A percentile compares a stretch with the other conserved stretches of the same genome.
Evolutionary conservation across 1,140 invertebrate genomes (phyloP).

Genomic region (Calephelis nemesis): DNA sequence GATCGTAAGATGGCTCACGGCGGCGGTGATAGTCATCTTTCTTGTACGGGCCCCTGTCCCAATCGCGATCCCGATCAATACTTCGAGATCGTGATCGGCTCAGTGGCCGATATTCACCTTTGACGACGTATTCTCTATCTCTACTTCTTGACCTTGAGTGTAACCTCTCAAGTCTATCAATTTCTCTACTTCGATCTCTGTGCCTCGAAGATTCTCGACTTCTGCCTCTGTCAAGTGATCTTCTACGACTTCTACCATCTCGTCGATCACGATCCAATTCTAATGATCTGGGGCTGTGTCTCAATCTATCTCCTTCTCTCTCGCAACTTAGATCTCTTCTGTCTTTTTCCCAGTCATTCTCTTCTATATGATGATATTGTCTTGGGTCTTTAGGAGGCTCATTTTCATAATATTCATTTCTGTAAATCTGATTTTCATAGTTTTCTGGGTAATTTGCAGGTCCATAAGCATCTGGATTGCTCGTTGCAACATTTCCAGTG

Average conservation of each 20-base stretch:
- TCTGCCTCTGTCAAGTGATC: conserved; percentile 51
- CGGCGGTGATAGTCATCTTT: conserved; percentile 76
- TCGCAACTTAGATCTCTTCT: conserved; percentile 74
- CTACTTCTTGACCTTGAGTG: conserved; percentile 78
- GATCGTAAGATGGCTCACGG: conserved; percentile 65
- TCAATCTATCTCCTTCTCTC: conserved; percentile 65
- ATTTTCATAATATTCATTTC: conserved; percentile 78
- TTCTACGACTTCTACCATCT: conserved; percentile 52
- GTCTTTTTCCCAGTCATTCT: conserved; percentile 78
- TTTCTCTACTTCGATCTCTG: conserved; percentile 55
- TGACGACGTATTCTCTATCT: conserved; percentile 75
- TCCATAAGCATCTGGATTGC: conserved; percentile 63
- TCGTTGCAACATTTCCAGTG: conserved; percentile 56
- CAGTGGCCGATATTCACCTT: conserved; percentile 73
- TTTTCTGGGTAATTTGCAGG: conserved; percentile 63
- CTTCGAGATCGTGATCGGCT: conserved; percentile 69
- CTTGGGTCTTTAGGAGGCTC: conserved; percentile 81
- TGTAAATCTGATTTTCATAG: conserved; percentile 74
- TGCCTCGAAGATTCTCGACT: conserved; percentile 51
- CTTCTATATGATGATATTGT: conserved; percentile 80
- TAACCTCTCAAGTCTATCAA: conserved; percentile 62
- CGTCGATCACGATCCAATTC: conserved; percentile 59
- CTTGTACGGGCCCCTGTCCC: conserved; percentile 76
- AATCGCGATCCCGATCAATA: conserved; percentile 69
- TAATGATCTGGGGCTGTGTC: conserved; percentile 59